These are phyloP conservation scores for Rhabdophis nuchalis DNA, from an alignment of 2,797 vertebrate genomes.

Conservation along the genomic window DNA sequence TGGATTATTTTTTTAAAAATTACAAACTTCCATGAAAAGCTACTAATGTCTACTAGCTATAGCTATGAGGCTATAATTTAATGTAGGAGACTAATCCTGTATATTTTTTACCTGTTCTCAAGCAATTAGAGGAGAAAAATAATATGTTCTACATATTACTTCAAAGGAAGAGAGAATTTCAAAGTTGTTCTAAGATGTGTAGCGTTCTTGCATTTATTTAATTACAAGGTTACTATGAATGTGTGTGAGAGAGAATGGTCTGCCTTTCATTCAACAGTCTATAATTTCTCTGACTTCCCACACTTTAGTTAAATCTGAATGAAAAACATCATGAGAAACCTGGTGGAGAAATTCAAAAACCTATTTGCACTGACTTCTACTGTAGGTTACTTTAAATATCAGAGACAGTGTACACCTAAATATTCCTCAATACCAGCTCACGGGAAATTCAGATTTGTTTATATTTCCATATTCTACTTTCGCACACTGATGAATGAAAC, in stretches of 20 bases:
- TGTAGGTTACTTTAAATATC: background rate
- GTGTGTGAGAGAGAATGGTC: background rate
- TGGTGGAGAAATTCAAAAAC: background rate
- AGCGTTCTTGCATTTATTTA: background rate
- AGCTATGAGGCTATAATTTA: background rate
- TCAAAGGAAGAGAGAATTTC: background rate
- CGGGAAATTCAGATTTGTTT: background rate
- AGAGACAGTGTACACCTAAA: background rate
- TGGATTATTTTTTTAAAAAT: background rate
- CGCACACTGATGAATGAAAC: background rate
- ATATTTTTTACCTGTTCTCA: background rate
- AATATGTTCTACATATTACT: background rate
- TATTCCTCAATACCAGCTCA: background rate
- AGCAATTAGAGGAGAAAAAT: background rate
- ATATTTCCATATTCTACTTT: background rate
- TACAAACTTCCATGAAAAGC: background rate
- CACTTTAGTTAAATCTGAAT: background rate
- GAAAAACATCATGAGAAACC: background rate
- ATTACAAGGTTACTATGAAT: background rate
- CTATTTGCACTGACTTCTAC: background rate
- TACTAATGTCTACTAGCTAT: background rate
- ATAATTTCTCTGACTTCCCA: background rate
- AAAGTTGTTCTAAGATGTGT: background rate
- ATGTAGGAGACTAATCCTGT: background rate
- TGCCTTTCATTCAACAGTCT: background rate